Evolutionary conservation across 2,797 vertebrate species (phyloP), one percentile per base, ranked within the genome.

Genomic region (Pogonophryne albipinna): DNA sequence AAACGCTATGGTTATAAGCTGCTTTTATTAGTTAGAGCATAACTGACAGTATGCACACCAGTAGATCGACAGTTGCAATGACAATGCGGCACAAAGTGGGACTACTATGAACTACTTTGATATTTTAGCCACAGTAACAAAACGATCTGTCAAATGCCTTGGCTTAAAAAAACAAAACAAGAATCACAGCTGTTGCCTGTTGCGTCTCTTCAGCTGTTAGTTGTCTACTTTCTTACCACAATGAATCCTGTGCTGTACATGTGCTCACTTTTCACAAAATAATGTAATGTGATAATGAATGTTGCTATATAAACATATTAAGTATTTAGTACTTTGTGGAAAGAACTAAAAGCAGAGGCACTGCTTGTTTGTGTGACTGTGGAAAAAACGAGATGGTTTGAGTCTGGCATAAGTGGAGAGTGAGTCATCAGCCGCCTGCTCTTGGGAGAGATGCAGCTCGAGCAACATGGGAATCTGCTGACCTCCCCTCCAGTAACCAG

Each of bases 341-440:
- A 66, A 56, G 19, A 71, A 73, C 66, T 46, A 60, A 75, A 85
- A 80, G 66, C 71, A 53, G 69, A 72, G 50, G 53, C 70, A 27
- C 49, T 57, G 61, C 74, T 82, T 78, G 53, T 17, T 71, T 76
- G 46, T 50, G 57, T 47, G 69, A 71, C 63, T 75, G 27, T 55
- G 66, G 17, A 68, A 60, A 78, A 55, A 20, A 41, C 27, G 20
- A 75, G 66, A 78, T 79, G 66, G 83, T 86, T 86, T 47, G 57
- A 78, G 85, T 65, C 66, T 71, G 78, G 84, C 85, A 91, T 92
- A 83, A 79, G 52, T 88, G 59, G 12, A 76, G 84, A 70, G 64
- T 92, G 93, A 95, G 91, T 93, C 92, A 94, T 88, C 85, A 31
- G 49, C 87, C n/a, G 76, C 71, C 60, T 75, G 78, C 76, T 84